Percentiles rank a stretch among this genome's conserved stretches.
Conservation (phyloP, 2,113 vertebrate genomes). For the Gambusia holbrooki region DNA sequence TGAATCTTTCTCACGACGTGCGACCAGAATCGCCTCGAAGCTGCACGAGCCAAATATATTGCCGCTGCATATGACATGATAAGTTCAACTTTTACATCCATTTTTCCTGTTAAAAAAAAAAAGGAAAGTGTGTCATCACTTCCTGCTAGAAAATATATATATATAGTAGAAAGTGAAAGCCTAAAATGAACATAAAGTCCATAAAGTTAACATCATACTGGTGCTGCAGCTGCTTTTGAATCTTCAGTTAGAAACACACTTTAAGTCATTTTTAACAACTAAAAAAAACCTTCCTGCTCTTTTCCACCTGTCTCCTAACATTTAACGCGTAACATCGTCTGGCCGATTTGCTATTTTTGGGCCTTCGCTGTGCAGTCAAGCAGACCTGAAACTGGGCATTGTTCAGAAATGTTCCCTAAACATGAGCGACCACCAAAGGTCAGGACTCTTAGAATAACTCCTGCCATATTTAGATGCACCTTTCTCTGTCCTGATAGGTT, state of each 20-base stretch:
- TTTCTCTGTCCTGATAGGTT: constrained; percentile 45
- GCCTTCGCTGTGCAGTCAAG: background rate
- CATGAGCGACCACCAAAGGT: constrained; percentile 65
- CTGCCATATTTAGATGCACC: constrained; percentile 69
- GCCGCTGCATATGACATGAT: no score
- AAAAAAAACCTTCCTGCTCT: constrained; percentile 20
- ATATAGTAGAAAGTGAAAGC: background rate
- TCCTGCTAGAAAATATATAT: no score
- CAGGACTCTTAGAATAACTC: constrained; percentile 66
- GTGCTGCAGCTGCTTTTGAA: background rate
- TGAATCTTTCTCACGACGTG: no score
- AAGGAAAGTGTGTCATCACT: no score
- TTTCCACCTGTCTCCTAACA: constrained; percentile 4
- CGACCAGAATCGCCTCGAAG: no score
- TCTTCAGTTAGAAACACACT: background rate
- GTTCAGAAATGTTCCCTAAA: constrained; percentile 71
- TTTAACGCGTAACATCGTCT: constrained; percentile 1
- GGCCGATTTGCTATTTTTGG: constrained; percentile 22
- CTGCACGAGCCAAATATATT: no score
- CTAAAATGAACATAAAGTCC: background rate
- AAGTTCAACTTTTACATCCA: no score
- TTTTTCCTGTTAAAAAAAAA: no score
- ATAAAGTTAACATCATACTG: background rate
- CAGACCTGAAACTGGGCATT: constrained; percentile 48
- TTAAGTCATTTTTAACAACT: background rate